These are phyloP conservation scores for Sarcophaga carnaria DNA, from an alignment of 2,888 invertebrate genomes.

Conservation along the genomic window DNA sequence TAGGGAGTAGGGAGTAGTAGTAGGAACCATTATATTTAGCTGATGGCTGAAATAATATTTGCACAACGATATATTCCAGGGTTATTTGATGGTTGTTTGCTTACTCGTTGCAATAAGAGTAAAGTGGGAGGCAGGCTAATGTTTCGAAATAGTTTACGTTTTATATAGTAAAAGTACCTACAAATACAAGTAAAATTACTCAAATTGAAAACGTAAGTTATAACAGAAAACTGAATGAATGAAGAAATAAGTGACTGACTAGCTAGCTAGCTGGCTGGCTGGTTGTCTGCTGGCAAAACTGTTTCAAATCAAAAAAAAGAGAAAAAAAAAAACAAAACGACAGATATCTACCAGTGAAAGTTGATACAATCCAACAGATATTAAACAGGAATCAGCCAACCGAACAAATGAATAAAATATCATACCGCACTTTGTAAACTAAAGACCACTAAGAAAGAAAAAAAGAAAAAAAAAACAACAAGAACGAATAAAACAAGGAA, in stretches of 20 bases:
- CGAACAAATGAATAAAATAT: constrained; percentile 57
- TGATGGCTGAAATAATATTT: constrained; percentile 56
- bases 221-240: constrained; percentile 13
- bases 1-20: not conserved
- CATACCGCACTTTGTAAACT: constrained; percentile 21
- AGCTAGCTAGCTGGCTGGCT: not conserved
- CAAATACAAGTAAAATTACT: not conserved
- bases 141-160: not conserved
- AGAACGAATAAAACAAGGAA: not conserved
- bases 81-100: constrained; percentile 22
- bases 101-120: not conserved
- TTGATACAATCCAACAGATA: constrained; percentile 54
- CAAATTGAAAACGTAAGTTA: constrained; percentile 45
- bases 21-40: constrained; percentile 19
- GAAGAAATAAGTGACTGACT: not conserved
- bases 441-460: constrained; percentile 12
- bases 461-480: not conserved
- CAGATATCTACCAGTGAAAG: constrained; percentile 54
- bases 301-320: too few species aligned
- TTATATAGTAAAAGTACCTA: not conserved
- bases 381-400: constrained; percentile 38
- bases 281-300: not conserved
- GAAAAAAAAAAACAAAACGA: not conserved
- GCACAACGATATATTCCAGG: constrained; percentile 32
- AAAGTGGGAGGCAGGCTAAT: not conserved